phyloP scores from a whole-genome alignment of 2,113 vertebrate genomes.

The Jaculus jaculus region DNA sequence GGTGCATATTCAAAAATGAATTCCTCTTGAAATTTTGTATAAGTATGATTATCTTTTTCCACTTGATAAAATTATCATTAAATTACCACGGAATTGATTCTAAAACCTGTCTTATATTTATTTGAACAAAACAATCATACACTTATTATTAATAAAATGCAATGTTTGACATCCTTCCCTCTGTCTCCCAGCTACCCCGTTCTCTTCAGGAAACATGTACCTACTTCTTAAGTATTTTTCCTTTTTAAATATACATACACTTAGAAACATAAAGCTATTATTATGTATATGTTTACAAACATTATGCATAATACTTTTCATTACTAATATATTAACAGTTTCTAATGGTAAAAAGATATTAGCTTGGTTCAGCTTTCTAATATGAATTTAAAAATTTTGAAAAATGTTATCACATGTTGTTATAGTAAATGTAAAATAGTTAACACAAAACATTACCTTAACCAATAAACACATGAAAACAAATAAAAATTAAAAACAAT shows the following conservation, averaged over 20 bases:
- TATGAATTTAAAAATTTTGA: conserved; percentile 19
- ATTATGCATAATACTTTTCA: background rate
- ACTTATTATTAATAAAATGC: background rate
- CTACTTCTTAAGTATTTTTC: background rate
- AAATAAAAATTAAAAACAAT: conserved; percentile 33
- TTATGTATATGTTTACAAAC: background rate
- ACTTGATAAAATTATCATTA: background rate
- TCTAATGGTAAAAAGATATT: background rate
- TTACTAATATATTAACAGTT: background rate
- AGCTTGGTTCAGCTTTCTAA: background rate
- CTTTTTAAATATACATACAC: background rate
- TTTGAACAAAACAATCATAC: background rate
- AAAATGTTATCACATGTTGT: background rate
- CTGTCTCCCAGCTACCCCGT: background rate
- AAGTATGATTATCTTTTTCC: background rate
- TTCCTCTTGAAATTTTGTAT: background rate
- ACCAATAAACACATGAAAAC: background rate
- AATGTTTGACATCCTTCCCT: background rate
- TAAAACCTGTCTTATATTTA: background rate
- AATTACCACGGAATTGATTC: background rate
- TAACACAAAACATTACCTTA: background rate
- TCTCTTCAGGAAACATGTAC: conserved; percentile 3
- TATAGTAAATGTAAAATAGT: background rate
- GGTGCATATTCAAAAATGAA: background rate
- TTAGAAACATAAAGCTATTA: background rate